Conservation (phyloP, 2,797 vertebrate species). For the Melanotaenia parkinsoni region DNA sequence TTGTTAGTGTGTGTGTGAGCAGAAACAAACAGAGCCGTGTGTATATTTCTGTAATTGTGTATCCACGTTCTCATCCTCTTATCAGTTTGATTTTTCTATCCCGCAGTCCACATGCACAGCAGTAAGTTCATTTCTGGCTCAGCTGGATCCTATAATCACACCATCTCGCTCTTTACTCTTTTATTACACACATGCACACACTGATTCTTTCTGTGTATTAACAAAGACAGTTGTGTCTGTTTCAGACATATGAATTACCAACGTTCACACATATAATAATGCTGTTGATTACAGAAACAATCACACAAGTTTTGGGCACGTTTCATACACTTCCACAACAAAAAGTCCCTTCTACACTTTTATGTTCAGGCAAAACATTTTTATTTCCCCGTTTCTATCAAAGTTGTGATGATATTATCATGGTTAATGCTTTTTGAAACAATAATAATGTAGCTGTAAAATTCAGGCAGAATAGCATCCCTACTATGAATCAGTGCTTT, state of each 20-base stretch:
- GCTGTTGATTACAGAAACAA: slow-evolving; percentile 4
- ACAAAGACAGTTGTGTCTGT: slow-evolving; percentile 16
- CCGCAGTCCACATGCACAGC: slow-evolving; percentile 18
- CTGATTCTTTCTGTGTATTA: not conserved
- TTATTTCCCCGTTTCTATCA: not conserved
- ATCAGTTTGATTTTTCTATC: slow-evolving; percentile 41
- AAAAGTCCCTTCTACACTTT: not conserved
- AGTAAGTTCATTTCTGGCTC: slow-evolving; percentile 30
- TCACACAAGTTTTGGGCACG: slow-evolving; percentile 6
- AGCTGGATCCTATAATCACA: slow-evolving; percentile 35
- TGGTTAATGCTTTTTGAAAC: not conserved
- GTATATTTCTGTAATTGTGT: slow-evolving; percentile 14
- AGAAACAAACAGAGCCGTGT: slow-evolving; percentile 1
- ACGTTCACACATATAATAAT: not conserved
- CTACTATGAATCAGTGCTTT: slow-evolving; percentile 15
- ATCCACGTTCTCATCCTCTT: slow-evolving; percentile 37
- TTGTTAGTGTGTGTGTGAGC: slow-evolving; percentile 8
- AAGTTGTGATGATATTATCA: not conserved
- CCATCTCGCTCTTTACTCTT: slow-evolving; percentile 15
- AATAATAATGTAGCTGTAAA: not conserved
- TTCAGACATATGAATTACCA: slow-evolving; percentile 3
- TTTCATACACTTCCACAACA: slow-evolving; percentile 1
- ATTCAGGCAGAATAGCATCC: not conserved
- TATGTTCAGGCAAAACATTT: slow-evolving; percentile 35
- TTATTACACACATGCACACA: slow-evolving; percentile 25